Base-by-base conservation (phyloP, 2,797 vertebrate species). In the Thalassophryne amazonica region DNA sequence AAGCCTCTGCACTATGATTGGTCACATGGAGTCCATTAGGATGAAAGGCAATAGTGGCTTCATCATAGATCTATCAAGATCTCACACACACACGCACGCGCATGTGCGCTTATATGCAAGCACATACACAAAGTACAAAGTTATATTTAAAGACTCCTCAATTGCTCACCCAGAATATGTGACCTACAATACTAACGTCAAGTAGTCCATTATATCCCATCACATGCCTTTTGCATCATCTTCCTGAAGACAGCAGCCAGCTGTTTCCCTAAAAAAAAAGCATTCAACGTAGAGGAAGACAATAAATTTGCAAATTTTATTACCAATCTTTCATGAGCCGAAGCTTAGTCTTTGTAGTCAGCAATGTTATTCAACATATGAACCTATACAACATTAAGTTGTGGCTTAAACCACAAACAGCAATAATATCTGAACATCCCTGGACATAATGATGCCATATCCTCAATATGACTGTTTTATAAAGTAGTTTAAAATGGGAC, bases 1-100 rank as follows among this genome's bases (percentile, higher is more conserved):
- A 60, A 55, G 78, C 85, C 74, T 83, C 70, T 62, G 48, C 27
- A n/a, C 67, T 65, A 68, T 84, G 86, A 86, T 87, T 88, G 85
- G 79, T 85, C 86, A 86, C 83, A 83, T 86, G 86, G 86, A 82
- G 83, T 69, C 76, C 64, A 85, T 89, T 90, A 86, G 65, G 83
- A 88, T 89, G 74, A 89, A 88, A 89, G 76, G 68, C 64, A 81
- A 45, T 73, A 72, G 74, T 84, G 76, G 70, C 73, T 78, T 79
- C 80, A 75, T 85, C 73, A 66, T 48, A 71, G 50, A 78, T 78
- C 65, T 55, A 74, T 87, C 74, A 83, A 53, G 73, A 72, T 81
- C 79, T 54, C 60, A 69, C 59, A 67, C 57, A 56, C 7, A 13
- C 39, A 16, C 40, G 19, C 27, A 12, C 25, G 4, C 18, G 15